phyloP scores from a whole-genome alignment of 1,140 invertebrate species.

The Bombus haemorrhoidalis region DNA sequence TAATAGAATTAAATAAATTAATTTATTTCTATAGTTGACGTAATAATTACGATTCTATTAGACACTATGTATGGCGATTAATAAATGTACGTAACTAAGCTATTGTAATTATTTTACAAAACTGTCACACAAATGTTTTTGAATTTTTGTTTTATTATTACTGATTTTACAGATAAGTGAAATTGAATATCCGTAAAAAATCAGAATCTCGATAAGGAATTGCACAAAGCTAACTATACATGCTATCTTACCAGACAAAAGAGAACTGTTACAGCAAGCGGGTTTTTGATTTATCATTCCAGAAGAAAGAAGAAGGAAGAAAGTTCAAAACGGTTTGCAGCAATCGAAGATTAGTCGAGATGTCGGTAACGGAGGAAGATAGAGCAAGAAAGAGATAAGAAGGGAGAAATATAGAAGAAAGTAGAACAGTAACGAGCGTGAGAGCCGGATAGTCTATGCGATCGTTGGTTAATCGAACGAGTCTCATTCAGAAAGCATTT shows the following conservation, averaged over 20 bases:
- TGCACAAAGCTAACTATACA: background rate
- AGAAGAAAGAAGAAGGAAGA: background rate
- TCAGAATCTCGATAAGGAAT: conserved; percentile 20
- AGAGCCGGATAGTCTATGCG: conserved; percentile 17
- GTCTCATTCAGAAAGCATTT: conserved; percentile 77
- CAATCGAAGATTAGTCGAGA: background rate
- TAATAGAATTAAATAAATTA: too few relatives aligned
- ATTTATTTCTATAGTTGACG: too few relatives aligned
- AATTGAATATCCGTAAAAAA: background rate
- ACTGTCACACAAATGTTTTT: background rate
- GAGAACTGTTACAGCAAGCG: background rate
- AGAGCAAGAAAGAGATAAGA: background rate
- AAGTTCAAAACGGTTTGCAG: background rate
- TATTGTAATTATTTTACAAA: too few relatives aligned
- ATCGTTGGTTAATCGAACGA: conserved; percentile 69
- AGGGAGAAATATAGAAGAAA: conserved; percentile 6
- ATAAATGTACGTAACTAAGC: too few relatives aligned
- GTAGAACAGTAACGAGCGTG: conserved; percentile 9
- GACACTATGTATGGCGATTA: too few relatives aligned
- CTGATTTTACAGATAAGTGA: background rate
- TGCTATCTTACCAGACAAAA: conserved; percentile 25
- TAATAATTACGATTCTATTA: too few relatives aligned
- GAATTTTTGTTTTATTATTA: background rate
- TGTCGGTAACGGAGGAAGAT: background rate
- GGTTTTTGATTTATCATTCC: conserved; percentile 33